Base-by-base conservation (phyloP, 2,113 vertebrate genomes). In the Siphamia tubifer region DNA sequence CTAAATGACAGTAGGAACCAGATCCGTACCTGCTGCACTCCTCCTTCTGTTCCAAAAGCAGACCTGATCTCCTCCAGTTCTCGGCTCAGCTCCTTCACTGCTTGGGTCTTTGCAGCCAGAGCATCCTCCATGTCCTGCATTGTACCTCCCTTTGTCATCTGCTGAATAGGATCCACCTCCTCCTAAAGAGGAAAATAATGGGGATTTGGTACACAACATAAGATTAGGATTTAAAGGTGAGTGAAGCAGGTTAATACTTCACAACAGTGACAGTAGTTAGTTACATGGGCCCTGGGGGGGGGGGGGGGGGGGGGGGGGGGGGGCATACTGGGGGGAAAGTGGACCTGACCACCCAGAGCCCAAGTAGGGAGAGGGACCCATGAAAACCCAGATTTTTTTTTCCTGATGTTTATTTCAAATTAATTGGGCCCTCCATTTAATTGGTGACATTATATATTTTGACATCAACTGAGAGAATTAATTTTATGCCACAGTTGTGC, bases 1-100 rank as follows among this genome's bases (percentile, higher is more conserved):
- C 5, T 45, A 15, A 25, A n/a, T 0, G 16, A 6, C 0, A 17
- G 2, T 1, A 32, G 19, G 3, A 21, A 32, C 31, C n/a, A 1
- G 42, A 20, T 91, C n/a, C n/a, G n/a, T n/a, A 98, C 97, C 94
- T 98, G 96, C 79, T 97, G 95, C 10, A 98, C 92, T 68, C 94
- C n/a, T n/a, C n/a, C 96, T 68, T 98, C 96, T 10, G 94, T 91
- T 60, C 95, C 96, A 64, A 93, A 96, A 4, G 88, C 81, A 39
- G 93, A 87, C 70, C 94, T 94, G 87, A 96, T 93, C 68, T 95
- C 94, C 84, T 96, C 95, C 57, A 96, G 92, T 71, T 98, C 95
- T 84, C 68, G 88, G 84, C 82, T 97, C 74, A 97, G 90, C 16
- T 98, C 94, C 79, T 98, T 95, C 74, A 94, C 87, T 15, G 93